Conservation (phyloP, 2,797 vertebrate genomes). For the Aselliscus stoliczkanus region DNA sequence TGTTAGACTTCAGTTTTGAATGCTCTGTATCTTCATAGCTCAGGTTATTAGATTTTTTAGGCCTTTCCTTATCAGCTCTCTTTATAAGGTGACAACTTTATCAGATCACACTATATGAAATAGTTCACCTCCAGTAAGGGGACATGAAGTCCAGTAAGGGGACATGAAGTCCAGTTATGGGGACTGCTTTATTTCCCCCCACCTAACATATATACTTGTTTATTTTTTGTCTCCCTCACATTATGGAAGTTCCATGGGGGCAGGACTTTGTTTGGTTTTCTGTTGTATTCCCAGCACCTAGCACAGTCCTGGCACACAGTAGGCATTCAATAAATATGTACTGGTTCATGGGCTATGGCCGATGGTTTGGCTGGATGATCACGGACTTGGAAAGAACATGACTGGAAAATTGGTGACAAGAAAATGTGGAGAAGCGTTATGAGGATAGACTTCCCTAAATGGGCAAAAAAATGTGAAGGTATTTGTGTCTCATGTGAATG, state of each 20-base stretch:
- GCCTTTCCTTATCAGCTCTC: not conserved
- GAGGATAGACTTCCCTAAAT: not conserved
- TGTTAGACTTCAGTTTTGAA: not conserved
- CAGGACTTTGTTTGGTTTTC: not conserved
- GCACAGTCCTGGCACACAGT: not conserved
- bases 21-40: not conserved
- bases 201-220: not conserved
- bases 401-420: not conserved
- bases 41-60: not conserved
- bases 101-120: not conserved
- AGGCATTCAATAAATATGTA: not conserved
- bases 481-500: not conserved
- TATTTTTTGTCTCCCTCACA: not conserved
- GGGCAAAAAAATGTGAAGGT: not conserved
- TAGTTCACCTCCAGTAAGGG: not conserved
- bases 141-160: not conserved
- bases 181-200: not conserved
- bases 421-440: not conserved
- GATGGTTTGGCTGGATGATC: not conserved
- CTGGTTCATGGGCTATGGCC: not conserved
- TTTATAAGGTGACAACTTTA: not conserved
- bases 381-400: not conserved
- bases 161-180: too few species aligned
- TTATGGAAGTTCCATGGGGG: not conserved
- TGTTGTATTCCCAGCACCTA: not conserved